Evolutionary conservation across 2,888 invertebrate species (phyloP).

Genomic region (Drosophila incognita): DNA sequence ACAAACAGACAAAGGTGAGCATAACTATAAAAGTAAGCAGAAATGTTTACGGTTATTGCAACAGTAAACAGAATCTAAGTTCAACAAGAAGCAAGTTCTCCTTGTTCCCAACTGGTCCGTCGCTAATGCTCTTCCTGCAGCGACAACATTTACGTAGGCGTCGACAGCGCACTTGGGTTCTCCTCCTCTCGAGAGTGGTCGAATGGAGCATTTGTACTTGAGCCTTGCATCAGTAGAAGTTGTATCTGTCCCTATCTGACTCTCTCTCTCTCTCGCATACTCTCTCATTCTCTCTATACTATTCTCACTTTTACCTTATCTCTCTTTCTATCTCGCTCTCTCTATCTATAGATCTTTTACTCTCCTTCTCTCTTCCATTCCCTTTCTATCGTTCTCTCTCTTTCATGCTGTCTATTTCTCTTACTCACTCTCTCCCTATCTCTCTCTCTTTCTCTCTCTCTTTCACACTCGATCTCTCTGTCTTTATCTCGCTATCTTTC

Average conservation of each 20-base stretch:
- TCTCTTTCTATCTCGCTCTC: not conserved
- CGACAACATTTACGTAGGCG: not conserved
- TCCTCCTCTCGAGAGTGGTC: not conserved
- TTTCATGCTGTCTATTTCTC: not conserved
- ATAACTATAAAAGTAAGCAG: not conserved
- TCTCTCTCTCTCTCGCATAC: not conserved
- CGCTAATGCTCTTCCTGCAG: not conserved
- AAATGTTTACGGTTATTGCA: not conserved
- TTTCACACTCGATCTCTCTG: no score
- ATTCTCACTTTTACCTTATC: no score
- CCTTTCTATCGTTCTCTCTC: not conserved
- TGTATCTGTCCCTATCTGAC: not conserved
- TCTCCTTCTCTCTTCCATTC: not conserved
- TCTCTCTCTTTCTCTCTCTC: not conserved
- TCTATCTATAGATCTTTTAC: not conserved
- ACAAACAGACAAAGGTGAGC: not conserved
- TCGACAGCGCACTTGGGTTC: fast-evolving
- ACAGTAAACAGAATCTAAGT: not conserved
- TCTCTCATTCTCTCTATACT: no score
- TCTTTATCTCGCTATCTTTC: not conserved
- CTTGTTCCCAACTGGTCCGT: not conserved
- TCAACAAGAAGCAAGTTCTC: not conserved
- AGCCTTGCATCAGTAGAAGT: not conserved
- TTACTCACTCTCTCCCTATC: not conserved
- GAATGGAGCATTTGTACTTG: not conserved